Percentiles rank a stretch among this genome's conserved stretches.
phyloP scores from a whole-genome alignment of 2,888 invertebrate species.

The Chrysina gloriosa region DNA sequence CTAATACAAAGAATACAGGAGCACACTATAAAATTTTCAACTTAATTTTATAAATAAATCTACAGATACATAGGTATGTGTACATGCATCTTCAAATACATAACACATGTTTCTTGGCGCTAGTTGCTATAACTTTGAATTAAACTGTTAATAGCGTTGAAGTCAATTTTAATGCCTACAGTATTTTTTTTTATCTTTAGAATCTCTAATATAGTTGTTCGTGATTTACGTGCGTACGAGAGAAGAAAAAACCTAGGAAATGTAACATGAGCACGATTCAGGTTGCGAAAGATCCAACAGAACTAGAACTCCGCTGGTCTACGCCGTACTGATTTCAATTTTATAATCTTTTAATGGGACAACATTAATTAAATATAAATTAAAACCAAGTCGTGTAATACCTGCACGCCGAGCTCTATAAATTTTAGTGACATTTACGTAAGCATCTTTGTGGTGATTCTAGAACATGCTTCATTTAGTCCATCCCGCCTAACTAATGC shows the following conservation, averaged over 20 bases:
- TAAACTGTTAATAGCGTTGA: not conserved
- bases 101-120: not conserved
- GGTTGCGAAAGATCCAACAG: conserved; percentile 4
- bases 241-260: not conserved
- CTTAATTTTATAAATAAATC: too few species aligned
- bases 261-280: conserved; percentile 13
- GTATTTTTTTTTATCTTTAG: not conserved
- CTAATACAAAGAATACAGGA: too few species aligned
- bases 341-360: conserved; percentile 35
- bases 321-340: conserved; percentile 16
- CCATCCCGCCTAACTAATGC: conserved; percentile 22
- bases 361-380: conserved; percentile 38
- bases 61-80: too few species aligned
- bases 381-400: conserved; percentile 21
- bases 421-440: conserved; percentile 37
- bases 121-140: not conserved
- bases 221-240: not conserved
- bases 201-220: not conserved
- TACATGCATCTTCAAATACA: too few species aligned
- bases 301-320: conserved; percentile 11
- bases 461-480: conserved; percentile 21
- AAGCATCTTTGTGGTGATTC: conserved; percentile 28
- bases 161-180: not conserved
- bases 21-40: too few species aligned
- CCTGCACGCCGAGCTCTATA: conserved; percentile 19